These are phyloP conservation scores for Spizaetus ornatus DNA, from an alignment of 2,113 vertebrate genomes.

Conservation along the genomic window DNA sequence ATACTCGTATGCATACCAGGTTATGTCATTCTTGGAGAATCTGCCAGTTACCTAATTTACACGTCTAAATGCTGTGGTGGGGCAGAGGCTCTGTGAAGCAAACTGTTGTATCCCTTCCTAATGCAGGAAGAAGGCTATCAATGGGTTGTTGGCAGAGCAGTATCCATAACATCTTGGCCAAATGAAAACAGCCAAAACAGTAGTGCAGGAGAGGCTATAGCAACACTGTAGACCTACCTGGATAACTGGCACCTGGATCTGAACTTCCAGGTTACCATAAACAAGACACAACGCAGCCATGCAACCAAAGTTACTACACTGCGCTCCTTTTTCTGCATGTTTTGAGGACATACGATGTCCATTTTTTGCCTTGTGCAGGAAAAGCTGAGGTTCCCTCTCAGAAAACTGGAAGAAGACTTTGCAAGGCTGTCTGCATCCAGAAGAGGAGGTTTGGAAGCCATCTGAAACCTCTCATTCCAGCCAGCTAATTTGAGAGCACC, in stretches of 20 bases:
- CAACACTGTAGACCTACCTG: not conserved
- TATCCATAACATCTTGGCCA: not conserved
- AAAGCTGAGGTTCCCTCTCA: not conserved
- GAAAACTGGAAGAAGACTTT: not conserved
- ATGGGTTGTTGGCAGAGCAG: not conserved
- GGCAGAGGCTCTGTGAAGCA: not conserved
- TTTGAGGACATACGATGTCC: not conserved
- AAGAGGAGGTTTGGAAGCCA: not conserved
- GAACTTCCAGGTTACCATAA: not conserved
- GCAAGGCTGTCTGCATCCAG: not conserved
- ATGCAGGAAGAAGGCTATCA: not conserved
- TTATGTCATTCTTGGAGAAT: not conserved
- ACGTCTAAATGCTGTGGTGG: not conserved
- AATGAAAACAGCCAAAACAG: not conserved
- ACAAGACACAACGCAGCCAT: not conserved
- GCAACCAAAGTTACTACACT: fast-evolving
- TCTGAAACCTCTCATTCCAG: not conserved
- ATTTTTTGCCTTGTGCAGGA: not conserved
- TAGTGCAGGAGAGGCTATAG: not conserved
- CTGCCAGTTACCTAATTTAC: not conserved
- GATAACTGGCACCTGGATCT: not conserved
- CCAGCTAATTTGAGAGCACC: not conserved
- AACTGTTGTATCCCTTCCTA: not conserved
- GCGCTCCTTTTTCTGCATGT: not conserved
- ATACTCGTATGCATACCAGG: not conserved